Evolutionary conservation across 2,888 invertebrate species (phyloP), one percentile per base, ranked within the genome.

Genomic region (Microctonus brassicae): DNA sequence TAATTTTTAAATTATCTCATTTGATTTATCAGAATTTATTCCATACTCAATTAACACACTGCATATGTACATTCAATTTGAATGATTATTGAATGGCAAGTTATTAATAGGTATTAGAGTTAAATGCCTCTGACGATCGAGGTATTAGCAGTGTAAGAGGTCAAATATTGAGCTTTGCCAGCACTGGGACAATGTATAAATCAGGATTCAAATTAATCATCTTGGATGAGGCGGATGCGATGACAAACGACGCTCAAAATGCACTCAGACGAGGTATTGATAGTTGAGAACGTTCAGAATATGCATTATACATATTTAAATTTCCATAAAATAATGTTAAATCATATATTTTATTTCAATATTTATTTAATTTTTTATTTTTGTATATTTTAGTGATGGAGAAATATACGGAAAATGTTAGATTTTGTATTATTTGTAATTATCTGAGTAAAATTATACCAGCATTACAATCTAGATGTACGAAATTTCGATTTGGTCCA

Each of bases 161-260:
- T 0, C 95, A 96, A 87, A 96, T 99, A 79, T 89, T 98, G 47
- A 97, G 94, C 86, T 99, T 99, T 91, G 98, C 99, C 1, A 97
- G 97, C 77, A 99, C 98, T 2, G 92, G 96, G 83, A 97, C 97
- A 5, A 95, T 98, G 81, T 98, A 97, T 85, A 96, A 94, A 88
- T 94, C 94, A 61, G 96, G 97, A 0, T 97, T 96, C 78, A 99
- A 99, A 86, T 88, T 99, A 47, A 96, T 99, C 53, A 98, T 99
- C 78, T 89, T 99, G 24, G 99, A 99, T 90, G 99, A 99, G 90
- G 99, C 99, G 0, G 99, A 99, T 90, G 97, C 98, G 0, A 99
- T 99, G 99, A 99, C 99, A 0, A 95, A 95, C 88, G 99, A 99
- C 91, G 99, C 99, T 0, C 99, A 99, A 87, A 99, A 99, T 91